A percentile compares a stretch with the other conserved stretches of the same genome.
phyloP scores from a whole-genome alignment of 2,113 vertebrate genomes.

The Bos taurus region ARS-UCD2.0 NC_037357.1:8624501-8625000 shows the following conservation, averaged over 20 bases:
- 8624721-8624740: conserved; percentile 9
- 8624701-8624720: not conserved
- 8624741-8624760: not conserved
- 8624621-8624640: not conserved
- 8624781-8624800: not conserved
- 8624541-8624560: not conserved
- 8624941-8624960: not conserved
- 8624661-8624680: not conserved
- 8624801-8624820: conserved; percentile 23
- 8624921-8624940: conserved; percentile 17
- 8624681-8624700: not conserved
- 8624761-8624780: not conserved
- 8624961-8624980: not conserved
- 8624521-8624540: not conserved
- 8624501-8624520: not conserved
- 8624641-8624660: not conserved
- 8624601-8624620: not conserved
- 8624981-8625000: not conserved
- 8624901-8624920: not conserved
- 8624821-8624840: not conserved
- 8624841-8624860: not conserved
- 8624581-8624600: not conserved
- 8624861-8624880: not conserved
- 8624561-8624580: not conserved
- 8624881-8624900: not conserved